Percentiles rank a stretch among this genome's conserved stretches.
Conservation (phyloP, 2,888 invertebrate species). For the Lamellibrachia satsuma region DNA sequence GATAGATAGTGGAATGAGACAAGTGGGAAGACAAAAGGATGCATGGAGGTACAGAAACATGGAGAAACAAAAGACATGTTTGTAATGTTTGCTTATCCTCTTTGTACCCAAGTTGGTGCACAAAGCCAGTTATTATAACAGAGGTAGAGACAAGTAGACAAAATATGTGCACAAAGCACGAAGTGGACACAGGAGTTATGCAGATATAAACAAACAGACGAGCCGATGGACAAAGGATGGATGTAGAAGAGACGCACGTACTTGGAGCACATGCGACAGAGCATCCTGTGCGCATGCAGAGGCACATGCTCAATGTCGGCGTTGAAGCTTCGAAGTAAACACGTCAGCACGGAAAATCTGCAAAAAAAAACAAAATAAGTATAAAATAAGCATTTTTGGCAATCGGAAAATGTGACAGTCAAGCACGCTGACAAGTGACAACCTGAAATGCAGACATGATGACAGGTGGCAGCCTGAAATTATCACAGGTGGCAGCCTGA, state of each 20-base stretch:
- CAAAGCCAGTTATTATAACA: neutral
- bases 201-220: neutral
- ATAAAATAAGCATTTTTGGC: neutral
- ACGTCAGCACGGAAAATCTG: conserved; percentile 79
- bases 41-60: neutral
- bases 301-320: conserved; percentile 83
- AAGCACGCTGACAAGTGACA: neutral
- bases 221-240: neutral
- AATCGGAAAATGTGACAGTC: conserved; percentile 8
- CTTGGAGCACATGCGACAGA: conserved; percentile 71
- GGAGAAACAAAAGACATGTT: too few relatives aligned
- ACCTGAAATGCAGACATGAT: neutral
- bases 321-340: conserved; percentile 87
- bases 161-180: too few relatives aligned
- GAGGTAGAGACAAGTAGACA: neutral
- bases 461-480: neutral
- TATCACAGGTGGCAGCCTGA: neutral
- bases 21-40: neutral
- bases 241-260: conserved; percentile 40
- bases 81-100: too few relatives aligned
- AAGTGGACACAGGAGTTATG: neutral
- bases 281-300: conserved; percentile 56
- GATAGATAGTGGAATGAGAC: neutral
- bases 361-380: conserved; percentile 31
- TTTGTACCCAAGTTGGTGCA: too few relatives aligned